Evolutionary conservation across 2,888 invertebrate species (phyloP).

Genomic region (Drosophila prostipennis): DNA sequence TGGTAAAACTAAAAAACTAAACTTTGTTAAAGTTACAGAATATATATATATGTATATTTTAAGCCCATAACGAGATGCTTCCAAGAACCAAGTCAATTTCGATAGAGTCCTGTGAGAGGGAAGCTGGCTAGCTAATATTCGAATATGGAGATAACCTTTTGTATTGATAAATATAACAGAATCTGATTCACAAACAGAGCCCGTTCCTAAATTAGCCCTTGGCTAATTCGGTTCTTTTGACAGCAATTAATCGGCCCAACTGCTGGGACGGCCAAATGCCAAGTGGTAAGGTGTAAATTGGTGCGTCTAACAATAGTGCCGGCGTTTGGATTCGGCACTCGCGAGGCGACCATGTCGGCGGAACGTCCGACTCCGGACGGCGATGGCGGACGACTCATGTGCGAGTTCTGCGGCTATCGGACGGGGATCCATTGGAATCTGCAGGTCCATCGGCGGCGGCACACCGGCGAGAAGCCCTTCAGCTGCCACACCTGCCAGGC

Average conservation of each 20-base stretch:
- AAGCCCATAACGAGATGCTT: background rate
- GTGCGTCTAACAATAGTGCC: conserved; percentile 63
- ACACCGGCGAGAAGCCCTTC: conserved; percentile 71
- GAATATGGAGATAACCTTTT: conserved; percentile 24
- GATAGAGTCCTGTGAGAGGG: background rate
- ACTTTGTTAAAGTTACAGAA: background rate
- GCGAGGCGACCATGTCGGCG: conserved; percentile 46
- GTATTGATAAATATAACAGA: conserved; percentile 30
- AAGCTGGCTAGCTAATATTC: conserved; percentile 1
- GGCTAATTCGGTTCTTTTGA: conserved; percentile 48
- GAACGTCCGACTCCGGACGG: conserved; percentile 6
- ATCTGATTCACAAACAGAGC: conserved; percentile 13
- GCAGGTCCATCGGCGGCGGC: conserved; percentile 61
- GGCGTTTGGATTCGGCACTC: conserved; percentile 71
- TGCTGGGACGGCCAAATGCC: conserved; percentile 53
- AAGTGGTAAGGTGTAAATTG: conserved; percentile 37
- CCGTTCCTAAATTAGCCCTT: conserved; percentile 69
- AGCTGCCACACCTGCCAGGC: conserved; percentile 61
- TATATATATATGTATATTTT: background rate
- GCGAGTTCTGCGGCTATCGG: conserved; percentile 71
- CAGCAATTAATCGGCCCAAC: conserved; percentile 66
- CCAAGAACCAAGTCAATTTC: conserved; percentile 2
- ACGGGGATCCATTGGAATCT: conserved; percentile 63
- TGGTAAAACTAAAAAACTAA: background rate
- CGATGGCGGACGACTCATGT: conserved; percentile 55